Evolutionary conservation across 1,140 invertebrate genomes (phyloP).

Genomic region (Drosophila subpulchrella): DNA sequence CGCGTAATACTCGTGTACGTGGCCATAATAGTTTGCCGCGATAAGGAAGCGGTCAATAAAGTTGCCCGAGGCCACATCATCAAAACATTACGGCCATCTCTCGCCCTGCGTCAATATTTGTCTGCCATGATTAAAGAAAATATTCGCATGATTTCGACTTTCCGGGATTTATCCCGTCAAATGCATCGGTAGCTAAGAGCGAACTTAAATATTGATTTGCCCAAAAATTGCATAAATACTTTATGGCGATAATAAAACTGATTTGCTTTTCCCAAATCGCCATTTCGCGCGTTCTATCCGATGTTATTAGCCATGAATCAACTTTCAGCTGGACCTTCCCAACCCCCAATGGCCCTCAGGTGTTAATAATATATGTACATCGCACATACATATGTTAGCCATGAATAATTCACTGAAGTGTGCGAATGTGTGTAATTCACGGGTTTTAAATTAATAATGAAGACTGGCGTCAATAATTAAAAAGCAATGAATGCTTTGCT

Average conservation of each 20-base stretch:
- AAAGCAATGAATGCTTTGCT: constrained; percentile 28
- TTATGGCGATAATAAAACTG: constrained; percentile 20
- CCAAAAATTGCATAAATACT: constrained; percentile 30
- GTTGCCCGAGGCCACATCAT: constrained; percentile 24
- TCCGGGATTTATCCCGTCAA: constrained; percentile 10
- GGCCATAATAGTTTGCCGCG: constrained; percentile 38
- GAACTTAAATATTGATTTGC: constrained; percentile 36
- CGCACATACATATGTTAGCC: constrained; percentile 5
- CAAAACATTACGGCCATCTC: constrained; percentile 23
- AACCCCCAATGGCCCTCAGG: background rate
- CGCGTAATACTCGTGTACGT: constrained; percentile 38
- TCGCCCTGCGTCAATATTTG: constrained; percentile 24
- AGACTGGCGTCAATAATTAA: constrained; percentile 31
- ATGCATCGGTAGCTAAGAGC: constrained; percentile 13
- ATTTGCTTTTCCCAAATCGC: constrained; percentile 1
- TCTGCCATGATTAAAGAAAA: constrained; percentile 43
- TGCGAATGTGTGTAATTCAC: constrained; percentile 4
- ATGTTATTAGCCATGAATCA: constrained; percentile 20
- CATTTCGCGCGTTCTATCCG: constrained; percentile 4
- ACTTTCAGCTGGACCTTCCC: constrained; percentile 18
- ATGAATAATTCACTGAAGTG: constrained; percentile 30
- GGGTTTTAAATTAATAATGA: constrained; percentile 42
- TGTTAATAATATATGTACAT: constrained; percentile 33
- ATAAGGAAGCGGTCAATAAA: constrained; percentile 40
- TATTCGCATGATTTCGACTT: constrained; percentile 1